Conservation (phyloP, 2,797 vertebrate species). For the Acanthiza pusilla region DNA sequence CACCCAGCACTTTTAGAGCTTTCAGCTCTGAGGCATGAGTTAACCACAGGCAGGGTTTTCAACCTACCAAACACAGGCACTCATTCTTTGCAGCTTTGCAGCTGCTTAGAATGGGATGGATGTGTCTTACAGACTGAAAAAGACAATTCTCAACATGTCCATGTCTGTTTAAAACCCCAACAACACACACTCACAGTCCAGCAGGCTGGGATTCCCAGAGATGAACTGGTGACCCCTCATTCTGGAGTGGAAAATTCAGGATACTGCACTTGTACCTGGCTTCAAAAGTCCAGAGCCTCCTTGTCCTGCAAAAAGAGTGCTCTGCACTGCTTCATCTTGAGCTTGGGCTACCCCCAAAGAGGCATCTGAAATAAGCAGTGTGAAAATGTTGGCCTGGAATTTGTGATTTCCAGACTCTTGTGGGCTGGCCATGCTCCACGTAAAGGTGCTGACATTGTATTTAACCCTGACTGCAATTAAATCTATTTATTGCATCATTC, state of each 20-base stretch:
- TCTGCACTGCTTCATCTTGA: not conserved
- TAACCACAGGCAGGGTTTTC: conserved; percentile 36
- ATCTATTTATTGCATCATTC: conserved; percentile 13
- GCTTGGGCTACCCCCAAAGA: not conserved
- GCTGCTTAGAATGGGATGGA: not conserved
- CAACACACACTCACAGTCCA: not conserved
- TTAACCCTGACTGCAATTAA: conserved; percentile 21
- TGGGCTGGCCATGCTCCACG: conserved; percentile 14
- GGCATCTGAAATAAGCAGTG: not conserved
- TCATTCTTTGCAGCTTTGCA: conserved; percentile 26
- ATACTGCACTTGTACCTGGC: not conserved
- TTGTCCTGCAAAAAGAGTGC: not conserved
- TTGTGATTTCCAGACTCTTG: conserved; percentile 27
- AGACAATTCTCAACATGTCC: not conserved
- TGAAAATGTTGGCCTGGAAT: not conserved
- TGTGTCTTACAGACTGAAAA: not conserved
- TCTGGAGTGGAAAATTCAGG: not conserved
- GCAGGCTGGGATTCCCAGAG: not conserved
- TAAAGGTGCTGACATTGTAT: conserved; percentile 23
- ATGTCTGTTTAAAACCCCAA: not conserved
- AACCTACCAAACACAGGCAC: conserved; percentile 28
- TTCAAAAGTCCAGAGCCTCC: not conserved
- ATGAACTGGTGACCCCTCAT: not conserved
- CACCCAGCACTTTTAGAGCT: conserved; percentile 55
- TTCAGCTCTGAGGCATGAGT: conserved; percentile 56